Evolutionary conservation across 2,888 invertebrate species (phyloP).

Genomic region (Lycocerus yunnanus): DNA sequence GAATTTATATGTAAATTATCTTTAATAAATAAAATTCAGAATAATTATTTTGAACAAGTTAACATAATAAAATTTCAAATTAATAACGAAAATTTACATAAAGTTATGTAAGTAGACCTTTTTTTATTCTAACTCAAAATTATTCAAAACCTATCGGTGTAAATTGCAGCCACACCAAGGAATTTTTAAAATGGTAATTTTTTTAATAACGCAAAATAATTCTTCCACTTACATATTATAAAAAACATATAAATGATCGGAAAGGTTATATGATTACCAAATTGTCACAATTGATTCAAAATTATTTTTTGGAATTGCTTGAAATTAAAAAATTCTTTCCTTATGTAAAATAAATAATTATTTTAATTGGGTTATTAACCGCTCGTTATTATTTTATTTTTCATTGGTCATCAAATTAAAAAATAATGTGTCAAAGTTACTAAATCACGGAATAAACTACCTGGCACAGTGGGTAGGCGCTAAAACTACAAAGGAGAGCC

Average conservation of each 20-base stretch:
- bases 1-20: background rate
- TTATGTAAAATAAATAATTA: background rate
- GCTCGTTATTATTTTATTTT: background rate
- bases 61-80: background rate
- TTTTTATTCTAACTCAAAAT: background rate
- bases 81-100: background rate
- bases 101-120: conserved; percentile 2
- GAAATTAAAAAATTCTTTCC: background rate
- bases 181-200: background rate
- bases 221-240: background rate
- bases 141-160: background rate
- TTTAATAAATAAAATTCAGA: background rate
- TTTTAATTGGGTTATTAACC: background rate
- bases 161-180: background rate
- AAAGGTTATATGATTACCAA: background rate
- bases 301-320: background rate
- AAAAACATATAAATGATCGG: background rate
- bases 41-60: background rate
- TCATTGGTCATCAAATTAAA: background rate
- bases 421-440: background rate
- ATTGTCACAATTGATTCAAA: background rate
- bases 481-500: background rate
- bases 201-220: background rate
- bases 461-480: background rate
- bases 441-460: background rate